A percentile compares a stretch with the other conserved stretches of the same genome.
Conservation (phyloP, 2,888 invertebrate genomes). For the Gastrophysa polygoni region DNA sequence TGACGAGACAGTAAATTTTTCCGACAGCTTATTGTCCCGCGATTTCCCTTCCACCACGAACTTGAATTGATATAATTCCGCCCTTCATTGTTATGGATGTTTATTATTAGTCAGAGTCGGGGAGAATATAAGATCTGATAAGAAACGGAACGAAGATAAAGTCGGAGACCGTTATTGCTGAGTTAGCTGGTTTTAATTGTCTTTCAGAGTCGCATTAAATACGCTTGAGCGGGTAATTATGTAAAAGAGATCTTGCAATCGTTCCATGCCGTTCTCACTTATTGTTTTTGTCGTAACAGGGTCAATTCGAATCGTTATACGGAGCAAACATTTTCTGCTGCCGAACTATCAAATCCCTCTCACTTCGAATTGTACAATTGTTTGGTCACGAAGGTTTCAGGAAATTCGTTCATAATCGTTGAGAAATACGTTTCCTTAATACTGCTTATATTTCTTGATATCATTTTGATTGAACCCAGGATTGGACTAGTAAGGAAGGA, state of each 20-base stretch:
- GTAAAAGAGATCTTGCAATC: conserved; percentile 8
- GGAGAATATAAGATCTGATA: conserved; percentile 4
- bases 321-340: conserved; percentile 1
- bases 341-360: not conserved
- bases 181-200: conserved; percentile 24
- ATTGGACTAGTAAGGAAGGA: too few species aligned
- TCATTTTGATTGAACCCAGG: too few species aligned
- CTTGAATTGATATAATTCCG: not conserved
- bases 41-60: not conserved
- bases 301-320: not conserved
- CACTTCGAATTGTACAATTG: not conserved
- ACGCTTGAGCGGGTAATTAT: conserved; percentile 18
- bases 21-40: not conserved
- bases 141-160: conserved; percentile 10
- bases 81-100: not conserved
- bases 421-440: too few species aligned
- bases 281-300: not conserved
- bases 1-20: too few species aligned
- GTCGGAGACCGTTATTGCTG: conserved; percentile 14
- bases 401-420: too few species aligned
- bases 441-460: too few species aligned
- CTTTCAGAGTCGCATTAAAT: conserved; percentile 21
- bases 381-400: too few species aligned
- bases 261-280: not conserved
- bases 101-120: not conserved